Percentiles rank a stretch among this genome's conserved stretches.
Conservation (phyloP, 2,888 invertebrate species). For the Xanthorhoe spadicearia region DNA sequence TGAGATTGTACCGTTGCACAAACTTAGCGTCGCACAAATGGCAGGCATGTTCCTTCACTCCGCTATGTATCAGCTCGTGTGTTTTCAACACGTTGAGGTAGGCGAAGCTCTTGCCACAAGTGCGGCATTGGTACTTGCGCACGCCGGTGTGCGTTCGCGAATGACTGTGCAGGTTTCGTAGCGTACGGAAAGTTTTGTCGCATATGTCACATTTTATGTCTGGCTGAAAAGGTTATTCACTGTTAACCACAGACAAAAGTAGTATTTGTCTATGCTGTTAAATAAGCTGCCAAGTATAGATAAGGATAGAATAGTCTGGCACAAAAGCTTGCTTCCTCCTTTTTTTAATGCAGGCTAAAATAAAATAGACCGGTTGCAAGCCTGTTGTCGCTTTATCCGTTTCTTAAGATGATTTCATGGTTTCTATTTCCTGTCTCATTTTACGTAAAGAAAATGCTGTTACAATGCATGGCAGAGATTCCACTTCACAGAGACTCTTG, state of each 20-base stretch:
- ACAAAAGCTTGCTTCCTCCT: too few species aligned
- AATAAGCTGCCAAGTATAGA: too few species aligned
- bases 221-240: conserved; percentile 57
- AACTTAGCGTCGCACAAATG: conserved; percentile 87
- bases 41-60: conserved; percentile 88
- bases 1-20: conserved; percentile 76
- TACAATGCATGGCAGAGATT: too few species aligned
- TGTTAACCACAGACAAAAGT: neutral
- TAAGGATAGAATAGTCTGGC: too few species aligned
- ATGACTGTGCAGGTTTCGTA: conserved; percentile 86
- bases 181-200: conserved; percentile 79
- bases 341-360: too few species aligned
- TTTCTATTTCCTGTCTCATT: too few species aligned
- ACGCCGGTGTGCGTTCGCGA: conserved; percentile 85
- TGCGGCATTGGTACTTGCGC: conserved; percentile 85
- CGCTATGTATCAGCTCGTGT: conserved; percentile 89
- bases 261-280: too few species aligned
- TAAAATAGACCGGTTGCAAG: too few species aligned
- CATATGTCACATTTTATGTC: conserved; percentile 79
- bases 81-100: conserved; percentile 88
- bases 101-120: conserved; percentile 87
- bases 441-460: too few species aligned
- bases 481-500: too few species aligned
- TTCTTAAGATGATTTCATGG: too few species aligned
- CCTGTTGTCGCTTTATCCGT: too few species aligned